Conservation (phyloP, 2,113 vertebrate genomes). For the Cichladusa arquata region DNA sequence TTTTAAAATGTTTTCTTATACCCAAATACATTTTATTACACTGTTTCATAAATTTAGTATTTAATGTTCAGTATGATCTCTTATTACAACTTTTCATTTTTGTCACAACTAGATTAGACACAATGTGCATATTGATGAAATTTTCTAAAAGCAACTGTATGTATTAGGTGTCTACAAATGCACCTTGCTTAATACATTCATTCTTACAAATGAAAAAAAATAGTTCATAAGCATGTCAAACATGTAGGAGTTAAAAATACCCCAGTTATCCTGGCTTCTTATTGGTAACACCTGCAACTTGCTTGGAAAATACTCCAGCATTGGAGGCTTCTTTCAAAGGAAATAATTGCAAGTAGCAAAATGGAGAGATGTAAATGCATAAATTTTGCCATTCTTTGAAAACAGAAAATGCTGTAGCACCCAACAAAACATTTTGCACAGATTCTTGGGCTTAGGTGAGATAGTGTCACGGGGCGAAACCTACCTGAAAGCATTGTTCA, state of each 20-base stretch:
- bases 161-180: neutral
- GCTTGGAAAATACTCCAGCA: neutral
- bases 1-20: neutral
- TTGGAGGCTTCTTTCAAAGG: neutral
- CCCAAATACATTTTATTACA: neutral
- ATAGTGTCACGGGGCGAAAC: neutral
- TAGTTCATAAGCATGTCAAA: neutral
- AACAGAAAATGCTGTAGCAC: neutral
- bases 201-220: neutral
- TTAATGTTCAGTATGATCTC: neutral
- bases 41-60: neutral
- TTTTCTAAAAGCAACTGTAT: neutral
- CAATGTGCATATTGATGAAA: neutral
- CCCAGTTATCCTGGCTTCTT: neutral
- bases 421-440: neutral
- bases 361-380: neutral
- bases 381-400: neutral
- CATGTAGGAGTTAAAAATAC: rapidly evolving
- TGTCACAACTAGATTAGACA: neutral
- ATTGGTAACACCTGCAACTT: neutral
- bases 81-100: neutral
- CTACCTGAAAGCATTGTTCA: neutral
- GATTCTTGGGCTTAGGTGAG: neutral
- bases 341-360: neutral
- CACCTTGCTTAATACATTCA: neutral